Percentiles rank a stretch among this genome's conserved stretches.
phyloP scores from a whole-genome alignment of 2,888 invertebrate species.

The Cephus runcator region DNA sequence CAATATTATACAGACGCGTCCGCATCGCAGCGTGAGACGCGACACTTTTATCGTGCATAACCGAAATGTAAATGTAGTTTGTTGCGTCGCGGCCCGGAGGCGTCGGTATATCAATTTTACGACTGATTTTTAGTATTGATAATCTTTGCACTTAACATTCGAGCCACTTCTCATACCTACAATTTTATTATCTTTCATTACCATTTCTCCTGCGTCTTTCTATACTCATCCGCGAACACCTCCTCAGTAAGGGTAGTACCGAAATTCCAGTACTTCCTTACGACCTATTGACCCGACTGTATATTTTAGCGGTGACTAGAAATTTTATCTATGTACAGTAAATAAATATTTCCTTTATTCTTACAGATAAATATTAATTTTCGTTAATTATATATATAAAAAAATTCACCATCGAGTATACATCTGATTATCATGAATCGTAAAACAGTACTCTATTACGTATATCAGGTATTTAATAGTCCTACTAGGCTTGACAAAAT shows the following conservation, averaged over 20 bases:
- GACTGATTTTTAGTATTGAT: slow-evolving; percentile 59
- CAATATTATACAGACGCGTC: background rate
- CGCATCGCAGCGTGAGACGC: slow-evolving; percentile 40
- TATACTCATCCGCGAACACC: background rate
- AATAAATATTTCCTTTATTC: no score
- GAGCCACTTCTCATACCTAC: background rate
- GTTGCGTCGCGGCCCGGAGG: slow-evolving; percentile 35
- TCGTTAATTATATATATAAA: background rate
- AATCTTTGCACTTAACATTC: slow-evolving; percentile 49
- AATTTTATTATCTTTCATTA: background rate
- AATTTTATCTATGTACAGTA: no score
- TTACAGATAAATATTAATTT: no score
- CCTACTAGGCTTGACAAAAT: background rate
- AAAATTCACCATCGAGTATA: background rate
- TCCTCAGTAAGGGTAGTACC: background rate
- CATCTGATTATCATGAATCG: background rate
- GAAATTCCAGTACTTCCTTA: background rate
- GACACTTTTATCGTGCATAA: slow-evolving; percentile 59
- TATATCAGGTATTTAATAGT: background rate
- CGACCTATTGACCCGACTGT: background rate
- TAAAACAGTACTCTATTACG: background rate
- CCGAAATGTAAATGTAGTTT: slow-evolving; percentile 60
- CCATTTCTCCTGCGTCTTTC: background rate
- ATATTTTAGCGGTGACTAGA: no score
- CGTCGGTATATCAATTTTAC: slow-evolving; percentile 54